These are phyloP conservation scores for Arrhamphus sclerolepis DNA, from an alignment of 2,797 vertebrate species.

Conservation along the genomic window DNA sequence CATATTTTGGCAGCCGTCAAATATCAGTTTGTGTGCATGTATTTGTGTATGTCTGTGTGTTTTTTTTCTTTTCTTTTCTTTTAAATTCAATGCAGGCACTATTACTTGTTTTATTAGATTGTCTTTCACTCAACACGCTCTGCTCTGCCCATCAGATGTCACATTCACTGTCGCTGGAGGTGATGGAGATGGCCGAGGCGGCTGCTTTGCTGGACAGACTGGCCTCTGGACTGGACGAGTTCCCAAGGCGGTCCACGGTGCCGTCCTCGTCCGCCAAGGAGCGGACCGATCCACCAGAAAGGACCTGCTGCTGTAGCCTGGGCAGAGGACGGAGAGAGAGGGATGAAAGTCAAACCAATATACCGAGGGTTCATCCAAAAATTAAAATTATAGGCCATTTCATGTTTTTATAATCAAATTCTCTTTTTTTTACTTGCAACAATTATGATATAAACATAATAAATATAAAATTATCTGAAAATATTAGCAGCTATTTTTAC, in stretches of 20 bases:
- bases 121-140: slow-evolving; percentile 72
- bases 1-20: slow-evolving; percentile 73
- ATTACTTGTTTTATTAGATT: slow-evolving; percentile 80
- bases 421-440: no score
- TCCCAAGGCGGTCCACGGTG: slow-evolving; percentile 87
- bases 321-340: slow-evolving; percentile 41
- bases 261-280: slow-evolving; percentile 89
- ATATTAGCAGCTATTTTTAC: no score
- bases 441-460: not conserved
- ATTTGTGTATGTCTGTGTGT: slow-evolving; percentile 31
- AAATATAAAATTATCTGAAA: not conserved
- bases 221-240: slow-evolving; percentile 91
- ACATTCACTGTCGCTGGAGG: slow-evolving; percentile 99
- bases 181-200: slow-evolving; percentile 98
- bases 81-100: slow-evolving; percentile 81
- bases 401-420: no score
- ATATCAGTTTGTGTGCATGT: slow-evolving; percentile 57
- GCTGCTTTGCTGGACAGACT: slow-evolving; percentile 96
- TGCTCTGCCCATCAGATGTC: slow-evolving; percentile 87
- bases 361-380: not conserved
- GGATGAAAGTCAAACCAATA: not conserved
- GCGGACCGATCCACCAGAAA: slow-evolving; percentile 90
- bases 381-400: not conserved
- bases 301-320: slow-evolving; percentile 97
- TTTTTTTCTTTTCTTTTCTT: slow-evolving; percentile 26